A percentile compares a stretch with the other conserved stretches of the same genome.
phyloP scores from a whole-genome alignment of 1,140 invertebrate species.

The Hylyphantes graminicola region DNA sequence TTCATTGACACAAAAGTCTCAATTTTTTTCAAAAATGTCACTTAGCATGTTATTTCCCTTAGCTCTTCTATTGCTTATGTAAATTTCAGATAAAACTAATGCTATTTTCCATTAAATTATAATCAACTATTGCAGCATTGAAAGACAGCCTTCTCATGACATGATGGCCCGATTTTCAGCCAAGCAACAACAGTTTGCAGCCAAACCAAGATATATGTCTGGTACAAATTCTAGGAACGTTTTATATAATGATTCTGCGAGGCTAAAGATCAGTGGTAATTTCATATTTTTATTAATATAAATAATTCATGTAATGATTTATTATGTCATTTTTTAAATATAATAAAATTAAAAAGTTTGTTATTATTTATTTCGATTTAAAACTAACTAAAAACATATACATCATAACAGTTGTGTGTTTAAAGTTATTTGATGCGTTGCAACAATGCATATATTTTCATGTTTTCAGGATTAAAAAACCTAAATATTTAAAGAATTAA shows the following conservation, averaged over 20 bases:
- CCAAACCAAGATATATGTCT: constrained; percentile 78
- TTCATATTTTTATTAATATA: background rate
- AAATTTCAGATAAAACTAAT: background rate
- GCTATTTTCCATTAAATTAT: background rate
- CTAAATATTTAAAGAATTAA: too few species aligned
- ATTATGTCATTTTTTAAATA: too few species aligned
- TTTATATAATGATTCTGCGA: constrained; percentile 61
- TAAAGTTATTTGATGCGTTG: background rate
- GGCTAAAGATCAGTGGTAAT: constrained; percentile 52
- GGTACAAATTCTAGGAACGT: constrained; percentile 71
- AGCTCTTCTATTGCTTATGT: background rate
- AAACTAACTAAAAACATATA: background rate
- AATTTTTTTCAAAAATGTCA: too few species aligned
- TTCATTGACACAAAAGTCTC: too few species aligned
- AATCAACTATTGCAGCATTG: constrained; percentile 7
- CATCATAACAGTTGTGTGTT: too few species aligned
- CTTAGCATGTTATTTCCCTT: background rate
- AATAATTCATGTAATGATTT: background rate
- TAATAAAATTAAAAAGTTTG: background rate
- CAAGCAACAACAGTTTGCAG: constrained; percentile 78
- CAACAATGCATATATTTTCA: background rate
- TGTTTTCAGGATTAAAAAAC: too few species aligned
- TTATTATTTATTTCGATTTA: background rate
- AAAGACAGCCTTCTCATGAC: constrained; percentile 55
- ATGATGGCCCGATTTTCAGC: constrained; percentile 70